Base-by-base conservation (phyloP, 1,140 invertebrate species). In the Calosoma granatense region DNA sequence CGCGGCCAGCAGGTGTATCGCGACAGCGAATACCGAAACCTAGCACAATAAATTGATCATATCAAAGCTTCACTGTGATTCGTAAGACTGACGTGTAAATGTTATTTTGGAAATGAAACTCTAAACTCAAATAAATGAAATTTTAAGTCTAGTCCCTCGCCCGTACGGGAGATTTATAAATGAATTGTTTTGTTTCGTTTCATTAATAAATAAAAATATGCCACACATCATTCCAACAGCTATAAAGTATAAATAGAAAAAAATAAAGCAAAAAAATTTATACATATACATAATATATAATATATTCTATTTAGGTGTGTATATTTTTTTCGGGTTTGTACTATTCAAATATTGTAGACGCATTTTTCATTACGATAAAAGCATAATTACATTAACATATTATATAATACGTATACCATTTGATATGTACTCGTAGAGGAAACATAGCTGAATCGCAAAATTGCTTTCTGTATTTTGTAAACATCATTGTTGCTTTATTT, bases 1-100 rank as follows among this genome's bases (percentile, higher is more conserved):
- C 20, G 21, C 47, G n/a, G 11, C n/a, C 20, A n/a, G 23, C 22
- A 22, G 14, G 20, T 22, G 14, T 15, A 22, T 22, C 20, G 14
- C 20, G 12, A 53, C 22, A 19, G 22, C 12, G 23, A 20, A n/a
- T 60, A 59, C 54, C 61, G 60, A 53, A 64, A 68, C 70, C 62
- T 64, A 71, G 70, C 70, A 72, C 70, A 72, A 72, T 72, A 72
- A 72, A 71, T 69, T 71, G 66, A 70, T 71, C 70, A 71, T 72
- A 72, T 72, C 70, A 72, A 72, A 72, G 69, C 68, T 71, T 72
- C 63, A 70, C 70, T 72, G 70, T 72, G 70, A 72, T 72, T 70
- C 65, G 65, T 62, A 72, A 72, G 70, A 72, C 70, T 72, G 70
- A 72, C 64, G 64, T 47, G 41, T 71, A 67, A 71, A 65, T 67